Conservation (phyloP, 1,140 invertebrate species). For the Penaeus chinensis region DNA sequence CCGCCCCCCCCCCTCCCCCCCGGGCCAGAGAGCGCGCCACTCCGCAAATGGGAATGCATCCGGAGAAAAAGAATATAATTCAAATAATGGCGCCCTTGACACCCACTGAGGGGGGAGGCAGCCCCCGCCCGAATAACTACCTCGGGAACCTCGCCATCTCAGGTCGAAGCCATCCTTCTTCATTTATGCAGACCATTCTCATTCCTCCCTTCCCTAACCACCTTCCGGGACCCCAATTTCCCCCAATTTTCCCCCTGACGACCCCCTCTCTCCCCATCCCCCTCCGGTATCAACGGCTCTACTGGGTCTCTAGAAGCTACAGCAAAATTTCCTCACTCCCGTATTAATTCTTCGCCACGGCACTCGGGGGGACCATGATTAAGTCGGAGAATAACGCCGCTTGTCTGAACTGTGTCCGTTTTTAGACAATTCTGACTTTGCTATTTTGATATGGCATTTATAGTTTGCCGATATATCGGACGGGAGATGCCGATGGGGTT, state of each 20-base stretch:
- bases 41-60: constrained; percentile 37
- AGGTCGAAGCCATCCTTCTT: constrained; percentile 57
- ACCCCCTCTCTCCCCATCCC: constrained; percentile 17
- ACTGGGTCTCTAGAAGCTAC: constrained; percentile 53
- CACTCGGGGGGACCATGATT: constrained; percentile 47
- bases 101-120: constrained; percentile 34
- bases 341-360: constrained; percentile 57
- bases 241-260: constrained; percentile 31
- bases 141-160: constrained; percentile 57
- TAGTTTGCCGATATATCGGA: constrained; percentile 55
- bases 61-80: constrained; percentile 49
- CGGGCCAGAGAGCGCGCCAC: neutral
- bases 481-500: constrained; percentile 31
- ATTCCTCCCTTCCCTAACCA: constrained; percentile 59
- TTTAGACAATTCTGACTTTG: constrained; percentile 52
- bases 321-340: constrained; percentile 57
- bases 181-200: constrained; percentile 61
- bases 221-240: constrained; percentile 56
- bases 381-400: constrained; percentile 56
- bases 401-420: constrained; percentile 53
- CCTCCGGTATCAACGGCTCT: constrained; percentile 44
- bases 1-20: neutral
- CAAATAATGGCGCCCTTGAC: constrained; percentile 50
- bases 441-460: constrained; percentile 51
- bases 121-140: constrained; percentile 47